These are phyloP conservation scores for Campodea augens DNA, from an alignment of 1,140 invertebrate species.

Conservation along the genomic window DNA sequence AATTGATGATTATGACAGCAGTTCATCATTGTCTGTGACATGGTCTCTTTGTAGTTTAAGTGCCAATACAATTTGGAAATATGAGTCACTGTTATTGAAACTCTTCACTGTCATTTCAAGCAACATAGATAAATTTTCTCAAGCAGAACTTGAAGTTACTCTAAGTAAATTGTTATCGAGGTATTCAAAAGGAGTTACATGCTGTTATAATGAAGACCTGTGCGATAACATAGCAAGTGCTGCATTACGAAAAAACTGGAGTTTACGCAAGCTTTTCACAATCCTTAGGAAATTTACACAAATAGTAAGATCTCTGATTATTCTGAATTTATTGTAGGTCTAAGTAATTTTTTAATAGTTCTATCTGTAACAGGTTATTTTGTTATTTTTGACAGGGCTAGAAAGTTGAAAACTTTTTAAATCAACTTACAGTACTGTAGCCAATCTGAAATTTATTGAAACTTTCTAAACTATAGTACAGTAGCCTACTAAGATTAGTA, in stretches of 20 bases:
- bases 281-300: constrained; percentile 28
- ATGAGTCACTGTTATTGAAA: too few relatives aligned
- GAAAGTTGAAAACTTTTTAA: too few relatives aligned
- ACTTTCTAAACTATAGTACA: too few relatives aligned
- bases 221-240: constrained; percentile 28
- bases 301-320: constrained; percentile 25
- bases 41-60: neutral
- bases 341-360: constrained; percentile 14
- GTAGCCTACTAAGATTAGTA: too few relatives aligned
- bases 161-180: constrained; percentile 24
- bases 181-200: constrained; percentile 23
- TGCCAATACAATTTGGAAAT: neutral
- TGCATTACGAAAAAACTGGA: constrained; percentile 27
- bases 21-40: neutral
- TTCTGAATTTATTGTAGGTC: neutral
- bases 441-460: too few relatives aligned
- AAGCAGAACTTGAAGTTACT: constrained; percentile 26
- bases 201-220: constrained; percentile 36
- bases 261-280: constrained; percentile 27
- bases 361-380: too few relatives aligned
- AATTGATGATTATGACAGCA: neutral
- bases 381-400: too few relatives aligned
- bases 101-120: too few relatives aligned
- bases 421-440: too few relatives aligned
- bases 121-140: constrained; percentile 19